These are phyloP conservation scores for Sussaba pulchella DNA, from an alignment of 2,888 invertebrate genomes.

Conservation along the genomic window DNA sequence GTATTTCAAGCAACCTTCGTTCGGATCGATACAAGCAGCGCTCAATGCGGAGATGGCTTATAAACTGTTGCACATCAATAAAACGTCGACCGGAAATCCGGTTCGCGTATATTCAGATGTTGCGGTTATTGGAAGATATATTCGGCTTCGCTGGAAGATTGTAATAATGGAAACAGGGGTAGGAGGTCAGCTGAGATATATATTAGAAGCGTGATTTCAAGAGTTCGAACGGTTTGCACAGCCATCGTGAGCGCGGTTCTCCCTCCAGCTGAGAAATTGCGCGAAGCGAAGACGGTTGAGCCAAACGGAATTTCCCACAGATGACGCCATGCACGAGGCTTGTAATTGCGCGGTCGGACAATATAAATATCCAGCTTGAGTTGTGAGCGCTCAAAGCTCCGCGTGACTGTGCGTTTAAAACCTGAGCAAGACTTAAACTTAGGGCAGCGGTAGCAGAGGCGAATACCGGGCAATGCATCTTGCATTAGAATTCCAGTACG, in stretches of 20 bases:
- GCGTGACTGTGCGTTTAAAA: conserved; percentile 33
- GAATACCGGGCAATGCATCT: conserved; percentile 78
- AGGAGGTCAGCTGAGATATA: neutral
- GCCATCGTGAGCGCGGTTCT: neutral
- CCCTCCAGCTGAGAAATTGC: conserved; percentile 2
- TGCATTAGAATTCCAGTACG: conserved; percentile 78
- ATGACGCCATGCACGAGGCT: conserved; percentile 81
- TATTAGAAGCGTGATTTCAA: conserved; percentile 4
- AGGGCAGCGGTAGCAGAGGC: conserved; percentile 64
- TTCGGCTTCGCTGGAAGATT: neutral
- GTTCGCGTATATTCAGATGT: neutral
- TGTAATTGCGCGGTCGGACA: conserved; percentile 82
- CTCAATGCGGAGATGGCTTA: neutral
- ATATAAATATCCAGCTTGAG: conserved; percentile 83
- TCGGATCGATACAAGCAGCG: neutral
- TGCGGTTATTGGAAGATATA: neutral
- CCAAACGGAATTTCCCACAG: conserved; percentile 80
- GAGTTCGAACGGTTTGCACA: conserved; percentile 1
- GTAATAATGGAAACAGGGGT: neutral
- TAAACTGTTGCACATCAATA: neutral
- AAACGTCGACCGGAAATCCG: conserved; percentile 5
- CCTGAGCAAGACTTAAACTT: conserved; percentile 37
- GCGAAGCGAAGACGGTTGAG: conserved; percentile 74
- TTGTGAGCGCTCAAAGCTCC: conserved; percentile 66
- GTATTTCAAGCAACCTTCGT: conserved; percentile 6